Conservation (phyloP, 2,888 invertebrate genomes). For the Artemia sinica region DNA sequence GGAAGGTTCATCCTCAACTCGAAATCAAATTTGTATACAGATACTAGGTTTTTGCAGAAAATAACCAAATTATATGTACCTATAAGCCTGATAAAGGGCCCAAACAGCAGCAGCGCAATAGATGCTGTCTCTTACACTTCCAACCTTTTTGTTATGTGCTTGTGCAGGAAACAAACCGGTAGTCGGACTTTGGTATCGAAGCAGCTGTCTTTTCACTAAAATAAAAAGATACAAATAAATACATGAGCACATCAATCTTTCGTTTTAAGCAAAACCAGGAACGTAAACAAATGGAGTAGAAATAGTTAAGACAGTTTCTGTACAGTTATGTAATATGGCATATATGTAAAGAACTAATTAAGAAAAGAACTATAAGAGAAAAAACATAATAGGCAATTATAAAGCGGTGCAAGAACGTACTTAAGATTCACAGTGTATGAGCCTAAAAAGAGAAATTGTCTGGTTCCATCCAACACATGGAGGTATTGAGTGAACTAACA, state of each 20-base stretch:
- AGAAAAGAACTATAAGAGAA: too few relatives aligned
- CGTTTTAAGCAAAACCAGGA: neutral
- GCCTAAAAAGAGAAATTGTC: too few relatives aligned
- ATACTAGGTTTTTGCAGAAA: neutral
- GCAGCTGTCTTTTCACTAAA: slow-evolving; percentile 69
- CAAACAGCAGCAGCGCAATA: slow-evolving; percentile 93
- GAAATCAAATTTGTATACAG: neutral
- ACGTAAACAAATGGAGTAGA: too few relatives aligned
- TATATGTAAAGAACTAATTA: too few relatives aligned
- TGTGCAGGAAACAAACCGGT: slow-evolving; percentile 79
- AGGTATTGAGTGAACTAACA: too few relatives aligned
- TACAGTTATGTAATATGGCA: too few relatives aligned
- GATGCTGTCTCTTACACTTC: slow-evolving; percentile 79
- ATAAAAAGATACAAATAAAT: slow-evolving; percentile 24
- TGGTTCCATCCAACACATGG: too few relatives aligned
- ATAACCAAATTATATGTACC: slow-evolving; percentile 36
- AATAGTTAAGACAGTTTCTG: too few relatives aligned
- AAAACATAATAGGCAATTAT: too few relatives aligned
- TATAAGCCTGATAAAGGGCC: slow-evolving; percentile 91
- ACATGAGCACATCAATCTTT: neutral
- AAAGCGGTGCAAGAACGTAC: too few relatives aligned
- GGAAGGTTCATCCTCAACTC: slow-evolving; percentile 14
- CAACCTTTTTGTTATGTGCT: slow-evolving; percentile 57
- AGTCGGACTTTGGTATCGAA: slow-evolving; percentile 78
- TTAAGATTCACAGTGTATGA: too few relatives aligned